Conservation (phyloP, 1,140 invertebrate genomes). For the Papilio dardanus region DNA sequence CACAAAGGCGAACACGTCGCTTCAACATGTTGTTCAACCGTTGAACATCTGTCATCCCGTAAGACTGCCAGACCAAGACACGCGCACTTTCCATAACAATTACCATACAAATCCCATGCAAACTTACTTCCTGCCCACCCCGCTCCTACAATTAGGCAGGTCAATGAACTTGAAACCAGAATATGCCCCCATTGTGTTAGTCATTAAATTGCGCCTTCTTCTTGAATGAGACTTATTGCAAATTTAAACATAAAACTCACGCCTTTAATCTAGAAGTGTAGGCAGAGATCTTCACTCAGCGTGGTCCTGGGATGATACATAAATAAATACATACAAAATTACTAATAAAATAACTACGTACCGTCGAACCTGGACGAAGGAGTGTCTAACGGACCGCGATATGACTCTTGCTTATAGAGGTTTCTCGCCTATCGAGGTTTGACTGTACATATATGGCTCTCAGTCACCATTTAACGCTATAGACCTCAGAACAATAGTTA, state of each 20-base stretch:
- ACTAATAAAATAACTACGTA: too few relatives aligned
- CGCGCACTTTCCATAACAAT: constrained; percentile 29
- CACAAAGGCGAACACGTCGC: constrained; percentile 45
- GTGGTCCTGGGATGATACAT: too few relatives aligned
- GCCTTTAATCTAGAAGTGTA: neutral
- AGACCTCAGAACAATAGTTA: too few relatives aligned
- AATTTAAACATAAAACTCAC: neutral
- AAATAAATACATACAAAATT: too few relatives aligned
- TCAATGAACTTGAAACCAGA: constrained; percentile 25
- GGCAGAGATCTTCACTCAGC: neutral
- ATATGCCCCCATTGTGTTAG: constrained; percentile 1
- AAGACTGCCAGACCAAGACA: neutral
- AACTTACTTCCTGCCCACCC: constrained; percentile 29
- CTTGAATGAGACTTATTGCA: neutral
- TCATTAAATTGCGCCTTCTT: constrained; percentile 10
- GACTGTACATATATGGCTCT: too few relatives aligned
- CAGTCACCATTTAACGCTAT: too few relatives aligned
- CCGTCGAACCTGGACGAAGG: too few relatives aligned
- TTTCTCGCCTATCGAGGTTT: too few relatives aligned
- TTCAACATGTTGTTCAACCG: constrained; percentile 35
- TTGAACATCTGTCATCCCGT: constrained; percentile 24
- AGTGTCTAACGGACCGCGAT: too few relatives aligned
- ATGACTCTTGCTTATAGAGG: too few relatives aligned
- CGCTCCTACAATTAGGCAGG: constrained; percentile 24
- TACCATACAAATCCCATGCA: constrained; percentile 32